A percentile compares a stretch with the other conserved stretches of the same genome.
Conservation (phyloP, 2,113 vertebrate species). For the Leucosticte australis region DNA sequence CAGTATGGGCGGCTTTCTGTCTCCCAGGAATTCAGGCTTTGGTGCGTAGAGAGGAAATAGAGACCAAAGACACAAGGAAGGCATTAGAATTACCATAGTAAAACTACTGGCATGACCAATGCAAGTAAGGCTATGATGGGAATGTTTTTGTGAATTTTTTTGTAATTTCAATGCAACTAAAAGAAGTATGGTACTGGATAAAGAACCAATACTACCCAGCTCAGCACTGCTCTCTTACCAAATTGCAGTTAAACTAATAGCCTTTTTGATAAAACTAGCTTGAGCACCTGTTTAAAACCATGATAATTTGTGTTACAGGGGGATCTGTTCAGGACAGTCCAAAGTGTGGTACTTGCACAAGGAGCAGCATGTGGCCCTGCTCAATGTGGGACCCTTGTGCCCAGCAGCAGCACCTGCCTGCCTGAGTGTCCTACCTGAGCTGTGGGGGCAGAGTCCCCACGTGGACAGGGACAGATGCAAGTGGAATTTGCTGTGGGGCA, state of each 20-base stretch:
- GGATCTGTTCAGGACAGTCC: neutral
- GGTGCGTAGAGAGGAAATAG: neutral
- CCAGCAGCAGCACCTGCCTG: neutral
- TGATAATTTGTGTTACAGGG: neutral
- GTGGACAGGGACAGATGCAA: neutral
- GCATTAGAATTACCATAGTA: neutral
- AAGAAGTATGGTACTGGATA: neutral
- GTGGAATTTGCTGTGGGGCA: neutral
- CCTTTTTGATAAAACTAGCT: neutral
- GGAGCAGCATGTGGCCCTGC: rapidly evolving
- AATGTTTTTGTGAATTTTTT: neutral
- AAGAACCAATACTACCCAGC: neutral
- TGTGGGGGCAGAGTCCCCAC: neutral
- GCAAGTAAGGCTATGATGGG: neutral
- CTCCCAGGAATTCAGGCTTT: constrained; percentile 75
- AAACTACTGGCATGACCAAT: neutral
- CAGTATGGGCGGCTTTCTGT: constrained; percentile 59
- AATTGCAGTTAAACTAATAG: neutral
- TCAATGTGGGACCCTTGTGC: rapidly evolving
- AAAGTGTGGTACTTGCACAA: rapidly evolving
- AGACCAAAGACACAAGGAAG: neutral
- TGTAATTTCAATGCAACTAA: neutral
- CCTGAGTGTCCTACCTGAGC: neutral
- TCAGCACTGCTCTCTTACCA: neutral
- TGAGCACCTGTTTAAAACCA: neutral